Evolutionary conservation across 2,113 vertebrate species (phyloP).

Genomic region (Fukomys damarensis): DNA sequence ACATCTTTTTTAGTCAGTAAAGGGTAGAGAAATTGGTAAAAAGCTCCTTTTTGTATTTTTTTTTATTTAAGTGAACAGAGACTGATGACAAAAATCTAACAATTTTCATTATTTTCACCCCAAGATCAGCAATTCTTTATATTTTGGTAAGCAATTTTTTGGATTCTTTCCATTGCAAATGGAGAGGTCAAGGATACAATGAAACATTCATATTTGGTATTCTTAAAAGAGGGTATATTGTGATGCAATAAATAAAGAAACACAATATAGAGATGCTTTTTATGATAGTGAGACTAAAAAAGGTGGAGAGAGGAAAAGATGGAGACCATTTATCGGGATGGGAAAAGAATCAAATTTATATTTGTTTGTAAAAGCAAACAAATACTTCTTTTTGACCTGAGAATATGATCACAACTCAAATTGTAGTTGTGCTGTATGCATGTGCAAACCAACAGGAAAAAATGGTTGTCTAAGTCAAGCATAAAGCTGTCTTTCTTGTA

Average conservation of each 20-base stretch:
- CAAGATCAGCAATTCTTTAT: background rate
- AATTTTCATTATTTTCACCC: background rate
- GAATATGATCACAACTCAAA: background rate
- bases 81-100: background rate
- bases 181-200: background rate
- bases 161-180: background rate
- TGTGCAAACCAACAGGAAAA: background rate
- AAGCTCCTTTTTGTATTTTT: background rate
- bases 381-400: background rate
- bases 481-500: background rate
- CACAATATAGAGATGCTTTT: background rate
- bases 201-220: background rate
- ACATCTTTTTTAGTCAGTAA: background rate
- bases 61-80: background rate
- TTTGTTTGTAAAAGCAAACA: background rate
- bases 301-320: accelerated
- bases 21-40: background rate
- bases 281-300: background rate
- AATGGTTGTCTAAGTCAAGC: background rate
- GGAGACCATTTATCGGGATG: accelerated
- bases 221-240: background rate
- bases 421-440: background rate
- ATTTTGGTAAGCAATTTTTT: background rate
- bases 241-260: background rate
- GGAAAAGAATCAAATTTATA: background rate